Evolutionary conservation across 2,113 vertebrate genomes (phyloP).

Genomic region (Dicerorhinus sumatrensis): DNA sequence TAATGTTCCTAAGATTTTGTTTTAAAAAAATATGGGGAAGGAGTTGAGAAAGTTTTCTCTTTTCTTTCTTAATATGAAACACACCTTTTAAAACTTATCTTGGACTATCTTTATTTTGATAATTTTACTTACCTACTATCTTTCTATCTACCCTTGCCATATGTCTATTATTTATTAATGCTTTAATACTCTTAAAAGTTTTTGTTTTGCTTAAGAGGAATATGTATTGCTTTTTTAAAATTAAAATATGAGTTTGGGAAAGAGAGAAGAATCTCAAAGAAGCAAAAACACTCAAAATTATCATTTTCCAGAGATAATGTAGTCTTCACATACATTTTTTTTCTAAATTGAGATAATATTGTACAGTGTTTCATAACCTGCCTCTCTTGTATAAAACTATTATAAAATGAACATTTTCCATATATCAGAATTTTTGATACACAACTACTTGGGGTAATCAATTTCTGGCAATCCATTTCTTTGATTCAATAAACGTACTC

Average conservation of each 20-base stretch:
- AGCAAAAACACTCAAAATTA: not conserved
- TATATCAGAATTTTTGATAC: not conserved
- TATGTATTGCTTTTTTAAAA: not conserved
- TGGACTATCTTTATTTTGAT: not conserved
- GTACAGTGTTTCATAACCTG: not conserved
- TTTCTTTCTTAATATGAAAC: not conserved
- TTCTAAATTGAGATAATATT: not conserved
- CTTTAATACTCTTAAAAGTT: not conserved
- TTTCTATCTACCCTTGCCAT: not conserved
- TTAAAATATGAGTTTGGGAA: not conserved
- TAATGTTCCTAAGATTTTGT: not conserved
- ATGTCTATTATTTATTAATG: not conserved
- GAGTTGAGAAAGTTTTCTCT: not conserved
- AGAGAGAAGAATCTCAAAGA: not conserved
- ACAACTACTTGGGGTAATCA: not conserved
- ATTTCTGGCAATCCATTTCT: not conserved
- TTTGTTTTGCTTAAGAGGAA: conserved; percentile 4
- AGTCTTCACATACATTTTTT: not conserved
- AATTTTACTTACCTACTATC: not conserved
- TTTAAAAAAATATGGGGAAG: not conserved
- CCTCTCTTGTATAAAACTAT: not conserved
- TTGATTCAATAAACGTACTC: not conserved
- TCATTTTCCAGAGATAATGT: not conserved
- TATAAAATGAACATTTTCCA: not conserved
- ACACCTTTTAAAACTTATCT: not conserved